phyloP scores from a whole-genome alignment of 2,113 vertebrate species.

The Sinocyclocheilus anshuiensis region DNA sequence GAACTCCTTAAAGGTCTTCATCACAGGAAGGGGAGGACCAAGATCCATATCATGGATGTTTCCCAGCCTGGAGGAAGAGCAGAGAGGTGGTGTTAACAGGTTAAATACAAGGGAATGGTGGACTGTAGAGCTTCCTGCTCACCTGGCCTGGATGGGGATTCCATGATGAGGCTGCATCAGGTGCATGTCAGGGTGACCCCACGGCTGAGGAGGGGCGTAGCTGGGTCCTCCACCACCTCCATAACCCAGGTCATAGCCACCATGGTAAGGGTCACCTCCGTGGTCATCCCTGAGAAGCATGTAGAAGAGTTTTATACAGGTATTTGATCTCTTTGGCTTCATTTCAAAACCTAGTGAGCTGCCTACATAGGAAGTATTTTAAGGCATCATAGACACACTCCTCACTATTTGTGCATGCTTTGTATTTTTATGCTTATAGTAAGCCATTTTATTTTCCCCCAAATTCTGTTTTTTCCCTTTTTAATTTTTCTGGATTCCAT shows the following conservation, averaged over 20 bases:
- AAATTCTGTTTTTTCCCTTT: neutral
- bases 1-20: slow-evolving; percentile 94
- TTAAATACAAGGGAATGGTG: neutral
- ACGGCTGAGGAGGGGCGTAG: slow-evolving; percentile 90
- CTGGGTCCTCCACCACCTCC: slow-evolving; percentile 87
- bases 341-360: too few species aligned
- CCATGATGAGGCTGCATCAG: slow-evolving; percentile 88
- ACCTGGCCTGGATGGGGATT: slow-evolving; percentile 92
- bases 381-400: neutral
- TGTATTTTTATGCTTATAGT: neutral
- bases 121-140: slow-evolving; percentile 49
- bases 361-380: neutral
- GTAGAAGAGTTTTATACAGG: neutral
- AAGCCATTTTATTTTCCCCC: neutral
- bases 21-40: slow-evolving; percentile 83
- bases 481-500: neutral
- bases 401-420: neutral
- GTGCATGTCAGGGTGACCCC: slow-evolving; percentile 89
- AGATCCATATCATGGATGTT: slow-evolving; percentile 89
- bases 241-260: slow-evolving; percentile 88
- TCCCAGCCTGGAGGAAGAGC: slow-evolving; percentile 76
- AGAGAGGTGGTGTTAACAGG: neutral
- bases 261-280: slow-evolving; percentile 86
- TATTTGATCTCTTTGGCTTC: neutral
- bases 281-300: slow-evolving; percentile 83